These are phyloP conservation scores for Onychomys arenicola DNA, from an alignment of 2,797 vertebrate genomes.

Conservation along the genomic window DNA sequence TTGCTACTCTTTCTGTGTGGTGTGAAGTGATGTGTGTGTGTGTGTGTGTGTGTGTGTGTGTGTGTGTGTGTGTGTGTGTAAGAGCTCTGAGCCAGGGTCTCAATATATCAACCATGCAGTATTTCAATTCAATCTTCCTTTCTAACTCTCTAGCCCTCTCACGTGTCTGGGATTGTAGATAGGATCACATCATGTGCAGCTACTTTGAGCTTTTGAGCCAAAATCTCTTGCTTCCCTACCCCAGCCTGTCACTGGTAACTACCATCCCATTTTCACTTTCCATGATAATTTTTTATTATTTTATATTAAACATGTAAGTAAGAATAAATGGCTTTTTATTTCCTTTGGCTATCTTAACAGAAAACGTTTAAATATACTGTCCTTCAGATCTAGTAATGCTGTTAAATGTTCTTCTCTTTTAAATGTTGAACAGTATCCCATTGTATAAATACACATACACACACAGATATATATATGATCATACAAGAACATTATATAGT, in stretches of 20 bases:
- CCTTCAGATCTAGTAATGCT: not conserved
- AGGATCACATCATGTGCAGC: not conserved
- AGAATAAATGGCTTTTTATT: not conserved
- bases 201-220: not conserved
- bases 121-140: not conserved
- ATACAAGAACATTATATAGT: not conserved
- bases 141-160: too few species aligned
- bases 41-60: not conserved
- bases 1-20: not conserved
- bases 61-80: not conserved
- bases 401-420: not conserved
- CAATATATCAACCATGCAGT: not conserved
- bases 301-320: not conserved
- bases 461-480: not conserved
- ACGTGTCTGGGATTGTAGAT: not conserved
- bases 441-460: not conserved
- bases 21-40: not conserved
- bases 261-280: not conserved
- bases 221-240: not conserved
- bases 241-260: too few species aligned
- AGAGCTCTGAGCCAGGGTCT: not conserved
- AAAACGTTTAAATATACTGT: not conserved
- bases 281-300: not conserved
- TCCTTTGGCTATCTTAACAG: not conserved
- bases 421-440: not conserved